Conservation (phyloP, 2,888 invertebrate genomes). For the Melipona bicolor region DNA sequence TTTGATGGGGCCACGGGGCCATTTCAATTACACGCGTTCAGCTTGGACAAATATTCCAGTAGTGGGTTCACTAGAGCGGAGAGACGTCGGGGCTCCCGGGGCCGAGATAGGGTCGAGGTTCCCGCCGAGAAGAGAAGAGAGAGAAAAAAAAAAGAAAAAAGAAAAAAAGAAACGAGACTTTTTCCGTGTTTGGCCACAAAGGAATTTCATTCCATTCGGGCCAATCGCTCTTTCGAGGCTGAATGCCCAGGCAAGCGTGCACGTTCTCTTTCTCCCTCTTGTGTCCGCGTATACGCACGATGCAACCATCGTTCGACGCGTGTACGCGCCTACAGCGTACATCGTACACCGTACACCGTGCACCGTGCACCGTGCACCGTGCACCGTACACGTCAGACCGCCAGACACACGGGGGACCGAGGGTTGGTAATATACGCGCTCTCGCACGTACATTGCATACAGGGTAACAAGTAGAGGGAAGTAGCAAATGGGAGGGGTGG, state of each 20-base stretch:
- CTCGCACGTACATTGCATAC: background rate
- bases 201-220: conserved; percentile 68
- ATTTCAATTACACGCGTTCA: conserved; percentile 68
- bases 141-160: too few relatives aligned
- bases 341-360: background rate
- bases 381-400: background rate
- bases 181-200: conserved; percentile 64
- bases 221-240: conserved; percentile 57
- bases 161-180: conserved; percentile 30
- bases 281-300: conserved; percentile 40
- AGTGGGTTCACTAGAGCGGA: too few relatives aligned
- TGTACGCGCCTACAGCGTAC: background rate
- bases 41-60: conserved; percentile 60
- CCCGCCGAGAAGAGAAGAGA: too few relatives aligned
- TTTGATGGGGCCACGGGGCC: conserved; percentile 44
- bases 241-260: conserved; percentile 45
- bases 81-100: too few relatives aligned
- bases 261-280: conserved; percentile 38
- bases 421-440: conserved; percentile 28
- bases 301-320: background rate
- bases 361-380: background rate
- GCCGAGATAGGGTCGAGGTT: too few relatives aligned
- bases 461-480: background rate
- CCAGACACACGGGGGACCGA: too few relatives aligned
- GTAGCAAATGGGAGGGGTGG: background rate